phyloP scores from a whole-genome alignment of 2,888 invertebrate species.

The Apotomis capreana region DNA sequence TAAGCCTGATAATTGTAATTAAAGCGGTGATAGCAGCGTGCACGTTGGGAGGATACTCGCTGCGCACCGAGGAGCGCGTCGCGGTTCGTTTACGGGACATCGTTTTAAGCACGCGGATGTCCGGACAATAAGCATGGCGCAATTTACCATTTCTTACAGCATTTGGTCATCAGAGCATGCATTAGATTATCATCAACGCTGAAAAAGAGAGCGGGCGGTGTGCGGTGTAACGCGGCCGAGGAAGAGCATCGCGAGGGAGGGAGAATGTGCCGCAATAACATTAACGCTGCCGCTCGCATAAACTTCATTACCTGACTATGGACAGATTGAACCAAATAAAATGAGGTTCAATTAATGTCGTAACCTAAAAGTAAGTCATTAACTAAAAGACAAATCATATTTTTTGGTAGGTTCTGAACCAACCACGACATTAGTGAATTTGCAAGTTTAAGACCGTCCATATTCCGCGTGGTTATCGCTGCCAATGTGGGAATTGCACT shows the following conservation, averaged over 20 bases:
- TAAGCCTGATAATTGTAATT: not conserved
- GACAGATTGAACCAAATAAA: not conserved
- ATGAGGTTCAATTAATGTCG: too few relatives aligned
- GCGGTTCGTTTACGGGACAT: conserved; percentile 1
- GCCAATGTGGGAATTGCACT: too few relatives aligned
- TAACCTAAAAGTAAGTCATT: too few relatives aligned
- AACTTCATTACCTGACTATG: not conserved
- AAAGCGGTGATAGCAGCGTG: not conserved
- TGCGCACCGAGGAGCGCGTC: not conserved
- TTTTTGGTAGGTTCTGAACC: too few relatives aligned
- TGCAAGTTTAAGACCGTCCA: too few relatives aligned
- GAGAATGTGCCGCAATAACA: conserved; percentile 15
- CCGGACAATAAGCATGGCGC: conserved; percentile 30
- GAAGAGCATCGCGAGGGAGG: not conserved
- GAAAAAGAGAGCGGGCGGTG: conserved; percentile 20
- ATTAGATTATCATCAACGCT: conserved; percentile 38
- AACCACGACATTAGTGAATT: too few relatives aligned
- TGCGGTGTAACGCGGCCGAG: conserved; percentile 2
- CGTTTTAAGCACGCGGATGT: conserved; percentile 33
- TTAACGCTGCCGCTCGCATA: not conserved
- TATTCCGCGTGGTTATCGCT: too few relatives aligned
- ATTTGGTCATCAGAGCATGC: conserved; percentile 41
- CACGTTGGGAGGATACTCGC: not conserved
- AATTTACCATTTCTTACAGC: conserved; percentile 38
- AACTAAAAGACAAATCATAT: too few relatives aligned